Percentiles rank a stretch among this genome's conserved stretches.
Evolutionary conservation across 2,797 vertebrate genomes (phyloP).

Genomic region (Danio kyathit): DNA sequence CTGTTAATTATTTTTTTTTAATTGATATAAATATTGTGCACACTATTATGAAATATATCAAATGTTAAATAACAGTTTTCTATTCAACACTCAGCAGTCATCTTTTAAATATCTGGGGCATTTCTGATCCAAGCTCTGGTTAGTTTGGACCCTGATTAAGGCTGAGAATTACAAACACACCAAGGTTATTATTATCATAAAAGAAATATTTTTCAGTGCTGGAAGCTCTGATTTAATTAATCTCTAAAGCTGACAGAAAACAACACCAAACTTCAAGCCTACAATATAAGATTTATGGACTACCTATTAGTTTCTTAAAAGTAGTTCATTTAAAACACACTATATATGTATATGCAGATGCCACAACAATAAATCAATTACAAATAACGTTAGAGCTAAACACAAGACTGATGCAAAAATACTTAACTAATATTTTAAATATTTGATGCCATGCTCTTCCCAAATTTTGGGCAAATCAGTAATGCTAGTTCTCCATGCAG

Average conservation of each 20-base stretch:
- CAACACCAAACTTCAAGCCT: neutral
- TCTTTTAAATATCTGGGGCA: neutral
- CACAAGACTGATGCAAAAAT: neutral
- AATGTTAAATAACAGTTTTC: neutral
- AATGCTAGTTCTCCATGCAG: neutral
- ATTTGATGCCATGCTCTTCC: neutral
- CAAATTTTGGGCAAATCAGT: neutral
- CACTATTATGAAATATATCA: neutral
- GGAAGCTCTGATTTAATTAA: constrained; percentile 24
- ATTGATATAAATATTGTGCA: neutral
- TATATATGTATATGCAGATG: neutral
- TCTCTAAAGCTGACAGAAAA: neutral
- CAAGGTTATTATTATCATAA: constrained; percentile 19
- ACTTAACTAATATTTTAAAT: no score
- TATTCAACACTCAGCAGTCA: neutral
- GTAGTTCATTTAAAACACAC: neutral
- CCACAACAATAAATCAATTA: neutral
- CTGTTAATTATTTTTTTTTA: neutral
- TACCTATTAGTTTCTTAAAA: neutral
- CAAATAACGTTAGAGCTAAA: neutral
- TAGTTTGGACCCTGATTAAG: constrained; percentile 1
- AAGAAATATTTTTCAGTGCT: constrained; percentile 2
- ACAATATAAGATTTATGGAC: neutral
- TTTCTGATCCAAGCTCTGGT: neutral
- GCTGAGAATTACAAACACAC: constrained; percentile 18